Evolutionary conservation across 2,113 vertebrate genomes (phyloP), one percentile per base, ranked within the genome.

Genomic region (Drymodes brunneopygia): DNA sequence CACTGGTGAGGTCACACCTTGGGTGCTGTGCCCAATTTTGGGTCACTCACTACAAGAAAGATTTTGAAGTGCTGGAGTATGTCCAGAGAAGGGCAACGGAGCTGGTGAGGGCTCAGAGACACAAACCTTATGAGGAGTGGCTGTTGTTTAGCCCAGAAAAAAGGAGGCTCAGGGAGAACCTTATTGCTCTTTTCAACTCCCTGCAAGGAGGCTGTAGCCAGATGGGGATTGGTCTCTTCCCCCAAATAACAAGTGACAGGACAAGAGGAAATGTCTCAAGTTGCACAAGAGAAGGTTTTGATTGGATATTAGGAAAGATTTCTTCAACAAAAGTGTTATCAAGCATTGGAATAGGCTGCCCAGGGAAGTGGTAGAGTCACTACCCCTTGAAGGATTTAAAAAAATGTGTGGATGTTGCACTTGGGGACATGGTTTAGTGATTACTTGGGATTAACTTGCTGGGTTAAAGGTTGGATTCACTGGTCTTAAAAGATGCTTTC

Each of bases 221-320:
- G 9, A 4, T 42, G 25, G 13, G 3, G 3, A 3, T 54, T 0
- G 0, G 11, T 28, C 25, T 73, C 40, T 17, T 66, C 25, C 54
- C 40, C 15, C 35, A 61, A 3, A 12, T 24, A 48, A 24, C 18
- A 61, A 61, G 31, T 16, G 56, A 44, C 10, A 74, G 27, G 8
- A n/a, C 22, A 74, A 67, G 35, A 67, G 14, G 6, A 66, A 80
- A 54, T 24, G 15, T 12, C 45, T 47, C n/a, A 67, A 24, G 22
- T 33, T 80, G 8, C 10, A 31, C 4, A 25, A 73, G 18, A 22
- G 7, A 47, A 80, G 31, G 47, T 42, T 86, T 67, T 17, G 15
- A 42, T 10, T 61, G 53, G n/a, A 54, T 54, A 42, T 61, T 67
- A 18, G 15, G 25, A 74, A 74, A 81, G 61, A 36, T 4, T 17